Base-by-base conservation (phyloP, 2,797 vertebrate genomes). In the Tympanoctomys barrerae region DNA sequence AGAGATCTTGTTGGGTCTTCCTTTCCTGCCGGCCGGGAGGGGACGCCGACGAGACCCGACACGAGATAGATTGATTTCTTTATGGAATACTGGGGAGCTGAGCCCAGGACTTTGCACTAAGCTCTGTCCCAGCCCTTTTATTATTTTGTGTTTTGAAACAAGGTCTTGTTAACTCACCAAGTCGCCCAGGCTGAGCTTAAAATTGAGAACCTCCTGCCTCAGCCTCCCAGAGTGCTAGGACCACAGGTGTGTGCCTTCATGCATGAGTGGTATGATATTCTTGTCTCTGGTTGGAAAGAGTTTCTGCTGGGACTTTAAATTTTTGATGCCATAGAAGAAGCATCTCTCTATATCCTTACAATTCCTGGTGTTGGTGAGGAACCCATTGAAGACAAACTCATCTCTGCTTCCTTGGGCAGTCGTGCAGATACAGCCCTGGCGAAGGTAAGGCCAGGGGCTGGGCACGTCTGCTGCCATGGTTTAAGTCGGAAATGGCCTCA, bases 401-500 rank as follows among this genome's bases (percentile, higher is more conserved):
- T 22, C 36, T 5, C 36, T 7, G 2, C 31, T 54, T 18, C n/a
- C 2, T 31, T 66, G 18, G 42, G 46, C 28, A 66, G 28, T 14
- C 14, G 1, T 4, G 24, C 10, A 70, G 49, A 49, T 19, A 33
- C 12, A 13, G 22, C 19, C 39, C 18, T 52, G 5, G 22, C 19
- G 24, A 22, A 16, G 26, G 46, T 7, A 52, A 3, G 36, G 11
- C 8, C 14, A 28, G 10, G 54, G 21, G 10, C 31, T 14, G 19
- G 19, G 18, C 0, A 7, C 39, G 1, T 18, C 10, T 31, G 5
- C 26, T 31, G 5, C 13, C 18, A 12, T 9, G 46, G 22, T 26
- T 75, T 26, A 42, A 26, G 12, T 42, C 71, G 13, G 36, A 73
- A 39, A 26, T 13, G 22, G 24, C 39, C 5, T 39, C 39, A 46